These are phyloP conservation scores for Phenganax subtilis DNA, from an alignment of 92 coral and sea anemone genomes.

Conservation along the genomic window DNA sequence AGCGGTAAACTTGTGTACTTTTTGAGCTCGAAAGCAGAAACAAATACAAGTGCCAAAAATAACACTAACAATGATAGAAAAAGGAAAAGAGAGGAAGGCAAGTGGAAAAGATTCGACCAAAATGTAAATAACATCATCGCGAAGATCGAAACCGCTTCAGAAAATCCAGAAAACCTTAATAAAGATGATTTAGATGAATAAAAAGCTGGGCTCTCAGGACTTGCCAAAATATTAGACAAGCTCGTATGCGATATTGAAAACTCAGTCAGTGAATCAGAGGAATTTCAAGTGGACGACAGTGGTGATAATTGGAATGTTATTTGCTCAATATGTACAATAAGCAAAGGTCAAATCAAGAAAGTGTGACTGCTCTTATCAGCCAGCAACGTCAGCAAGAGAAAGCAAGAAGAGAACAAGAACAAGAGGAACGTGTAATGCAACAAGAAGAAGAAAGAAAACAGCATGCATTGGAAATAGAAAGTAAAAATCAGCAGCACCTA, in stretches of 20 bases:
- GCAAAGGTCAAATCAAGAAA: not conserved
- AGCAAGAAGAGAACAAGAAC: not conserved
- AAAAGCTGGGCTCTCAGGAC: not conserved
- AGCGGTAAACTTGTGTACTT: slow-evolving; percentile 32
- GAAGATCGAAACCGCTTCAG: not conserved
- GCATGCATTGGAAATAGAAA: slow-evolving; percentile 13
- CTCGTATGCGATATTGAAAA: not conserved
- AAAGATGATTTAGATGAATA: not conserved
- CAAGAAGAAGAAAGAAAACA: slow-evolving; percentile 28
- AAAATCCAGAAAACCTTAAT: no score
- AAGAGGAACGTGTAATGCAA: not conserved
- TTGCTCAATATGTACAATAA: not conserved
- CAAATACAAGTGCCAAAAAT: not conserved
- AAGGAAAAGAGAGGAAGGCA: not conserved
- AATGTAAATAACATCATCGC: no score
- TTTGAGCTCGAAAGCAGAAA: not conserved
- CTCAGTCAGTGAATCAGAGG: not conserved
- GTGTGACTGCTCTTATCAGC: not conserved
- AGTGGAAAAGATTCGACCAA: not conserved
- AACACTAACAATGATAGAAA: not conserved
- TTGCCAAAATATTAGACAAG: not conserved
- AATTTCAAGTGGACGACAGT: not conserved
- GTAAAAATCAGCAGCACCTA: slow-evolving; percentile 22
- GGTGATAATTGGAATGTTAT: slow-evolving; percentile 2
- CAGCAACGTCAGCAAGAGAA: not conserved